phyloP scores from a whole-genome alignment of 2,888 invertebrate genomes.

The Acronicta aceris region DNA sequence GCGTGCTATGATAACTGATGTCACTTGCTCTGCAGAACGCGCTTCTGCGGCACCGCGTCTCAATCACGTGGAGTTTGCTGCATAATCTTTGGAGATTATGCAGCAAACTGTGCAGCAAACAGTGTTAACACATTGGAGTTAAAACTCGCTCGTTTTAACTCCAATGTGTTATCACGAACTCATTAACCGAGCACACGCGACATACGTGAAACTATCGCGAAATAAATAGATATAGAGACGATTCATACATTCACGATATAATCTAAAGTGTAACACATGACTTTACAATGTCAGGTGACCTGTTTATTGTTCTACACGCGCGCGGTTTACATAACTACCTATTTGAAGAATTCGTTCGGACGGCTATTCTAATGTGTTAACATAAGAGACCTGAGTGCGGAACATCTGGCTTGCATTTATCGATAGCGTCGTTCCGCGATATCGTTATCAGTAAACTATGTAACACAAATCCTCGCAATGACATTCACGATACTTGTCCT shows the following conservation, averaged over 20 bases:
- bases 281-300: conserved; percentile 49
- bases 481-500: conserved; percentile 76
- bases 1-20: conserved; percentile 58
- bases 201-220: conserved; percentile 18
- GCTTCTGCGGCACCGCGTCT: conserved; percentile 13
- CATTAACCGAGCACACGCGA: conserved; percentile 22
- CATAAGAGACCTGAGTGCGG: conserved; percentile 5
- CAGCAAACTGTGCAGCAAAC: no score
- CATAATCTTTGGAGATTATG: no score
- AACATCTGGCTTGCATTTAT: conserved; percentile 9
- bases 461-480: conserved; percentile 67
- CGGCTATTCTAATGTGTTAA: conserved; percentile 10
- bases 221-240: conserved; percentile 21
- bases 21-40: conserved; percentile 29
- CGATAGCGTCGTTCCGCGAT: conserved; percentile 28
- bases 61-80: conserved; percentile 45
- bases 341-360: conserved; percentile 7
- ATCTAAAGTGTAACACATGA: conserved; percentile 23
- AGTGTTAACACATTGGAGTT: no score
- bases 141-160: conserved; percentile 27
- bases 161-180: conserved; percentile 32
- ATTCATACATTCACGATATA: conserved; percentile 28
- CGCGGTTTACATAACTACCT: conserved; percentile 40
- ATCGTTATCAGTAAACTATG: conserved; percentile 60
- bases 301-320: conserved; percentile 39